phyloP scores from a whole-genome alignment of 2,888 invertebrate species.

The Drosophila quinaria region DNA sequence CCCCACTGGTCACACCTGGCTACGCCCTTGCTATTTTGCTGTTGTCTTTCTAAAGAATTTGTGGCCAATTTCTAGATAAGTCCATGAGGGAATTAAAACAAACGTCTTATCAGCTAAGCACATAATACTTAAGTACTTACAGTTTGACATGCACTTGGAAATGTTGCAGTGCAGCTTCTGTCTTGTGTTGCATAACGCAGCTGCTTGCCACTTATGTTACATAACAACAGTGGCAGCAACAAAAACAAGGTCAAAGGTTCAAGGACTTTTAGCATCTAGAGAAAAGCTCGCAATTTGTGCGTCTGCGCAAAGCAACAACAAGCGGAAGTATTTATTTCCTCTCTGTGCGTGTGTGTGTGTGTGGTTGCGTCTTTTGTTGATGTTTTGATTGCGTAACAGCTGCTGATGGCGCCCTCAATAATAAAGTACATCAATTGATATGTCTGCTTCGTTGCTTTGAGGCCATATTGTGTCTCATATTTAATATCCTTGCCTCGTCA shows the following conservation, averaged over 20 bases:
- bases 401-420: conserved; percentile 55
- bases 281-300: conserved; percentile 45
- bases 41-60: conserved; percentile 27
- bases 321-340: conserved; percentile 37
- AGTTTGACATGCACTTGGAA: conserved; percentile 48
- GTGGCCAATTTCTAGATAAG: conserved; percentile 53
- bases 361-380: conserved; percentile 47
- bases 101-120: conserved; percentile 41
- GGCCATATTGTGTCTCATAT: conserved; percentile 8
- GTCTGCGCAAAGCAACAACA: conserved; percentile 33
- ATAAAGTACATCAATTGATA: conserved; percentile 15
- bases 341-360: conserved; percentile 10
- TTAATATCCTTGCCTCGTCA: conserved; percentile 25
- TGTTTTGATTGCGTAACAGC: conserved; percentile 72
- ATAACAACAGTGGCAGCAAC: conserved; percentile 40
- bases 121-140: neutral
- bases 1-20: neutral
- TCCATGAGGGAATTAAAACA: neutral
- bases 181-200: conserved; percentile 40
- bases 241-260: conserved; percentile 81
- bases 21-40: neutral
- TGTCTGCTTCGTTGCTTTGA: conserved; percentile 1
- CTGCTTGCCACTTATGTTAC: conserved; percentile 44
- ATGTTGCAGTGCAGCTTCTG: conserved; percentile 26
- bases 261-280: conserved; percentile 66